Base-by-base conservation (phyloP, 2,888 invertebrate genomes). In the Osmoderma eremita region DNA sequence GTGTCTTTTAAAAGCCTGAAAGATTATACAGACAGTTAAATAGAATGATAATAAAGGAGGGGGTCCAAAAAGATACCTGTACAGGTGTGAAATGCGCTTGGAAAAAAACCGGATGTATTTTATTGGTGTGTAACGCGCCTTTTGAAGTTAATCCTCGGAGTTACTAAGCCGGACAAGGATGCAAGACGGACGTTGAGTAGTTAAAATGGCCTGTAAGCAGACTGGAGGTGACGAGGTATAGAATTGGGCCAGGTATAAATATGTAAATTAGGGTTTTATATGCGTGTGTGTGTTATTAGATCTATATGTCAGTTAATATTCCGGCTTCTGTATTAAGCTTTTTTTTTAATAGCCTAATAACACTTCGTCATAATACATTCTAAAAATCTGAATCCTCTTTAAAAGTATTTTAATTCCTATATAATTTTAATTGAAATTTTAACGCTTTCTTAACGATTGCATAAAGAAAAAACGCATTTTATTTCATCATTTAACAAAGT, bases 71-170 rank as follows among this genome's bases (percentile, higher is more conserved):
- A 63, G 49, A 51, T 68, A 68, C 68, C 68, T 68, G 68, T 68
- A 72, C 72, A 72, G 72, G 72, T 72, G 72, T 72, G 72, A 66
- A 67, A 62, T 61, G 15, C 45, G 39, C 24, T 39, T 63, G 71
- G 18, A 71, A 73, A 73, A 71, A 65, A 66, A 71, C 73, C 73
- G 73, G 73, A 73, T 72, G 72, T 70, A 72, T 68, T 70, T 73
- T 73, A 70, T 71, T 72, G 70, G 70, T 69, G 66, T 67, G 58
- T 65, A 68, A 68, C 65, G 30, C 53, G 63, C 58, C 68, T 49
- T 49, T 48, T 65, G 65, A 63, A 67, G 50, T 49, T 58, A 56
- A 68, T 58, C 64, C 58, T 58, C 17, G 24, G 36, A 51, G 50
- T 65, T 36, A 65, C 49, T 45, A 61, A 6, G 41, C 22, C 22